Base-by-base conservation (phyloP, 2,888 invertebrate genomes). In the Melinopterus prodromus region DNA sequence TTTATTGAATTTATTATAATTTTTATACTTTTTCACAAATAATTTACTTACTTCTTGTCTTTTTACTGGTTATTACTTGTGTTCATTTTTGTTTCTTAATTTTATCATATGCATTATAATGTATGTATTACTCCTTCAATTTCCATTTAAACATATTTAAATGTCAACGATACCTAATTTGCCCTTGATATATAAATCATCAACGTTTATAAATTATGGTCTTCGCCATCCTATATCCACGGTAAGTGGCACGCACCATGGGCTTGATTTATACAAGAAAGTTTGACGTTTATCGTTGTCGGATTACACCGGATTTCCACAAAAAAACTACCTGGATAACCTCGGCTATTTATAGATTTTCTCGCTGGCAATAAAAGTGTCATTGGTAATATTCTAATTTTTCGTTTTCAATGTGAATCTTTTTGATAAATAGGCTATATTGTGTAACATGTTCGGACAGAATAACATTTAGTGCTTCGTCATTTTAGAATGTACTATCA, bases 231-330 rank as follows among this genome's bases (percentile, higher is more conserved):
- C 53, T 9, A 6, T 53, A 12, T 9, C 53, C 2, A 9, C 3
- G 3, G 12, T 53, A 53, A 53, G 53, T 53, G 12, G 53, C 12
- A 53, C 3, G 12, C 7, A n/a, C n/a, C n/a, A n/a, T 53, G 53
- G 53, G 53, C 53, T 53, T 53, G 53, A 53, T 53, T 53, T 53
- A 53, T 53, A 53, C 53, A 53, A 53, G 53, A 53, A 53, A 53
- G 53, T 53, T 53, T 53, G 9, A 53, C 53, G 53, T 53, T 53
- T 53, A 12, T 53, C 2, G 12, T 53, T 53, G 53, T 53, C 53
- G 12, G 53, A 9, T 53, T 4, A 53, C 53, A 12, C 53, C 53
- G 53, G 12, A 53, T 53, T 53, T 7, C 53, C 12, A 53, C 7
- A 12, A 53, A 53, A n/a, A 53, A 53, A 53, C 5, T 53, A 53